Base-by-base conservation (phyloP, 2,113 vertebrate genomes). In the Ctenomys sociabilis region DNA sequence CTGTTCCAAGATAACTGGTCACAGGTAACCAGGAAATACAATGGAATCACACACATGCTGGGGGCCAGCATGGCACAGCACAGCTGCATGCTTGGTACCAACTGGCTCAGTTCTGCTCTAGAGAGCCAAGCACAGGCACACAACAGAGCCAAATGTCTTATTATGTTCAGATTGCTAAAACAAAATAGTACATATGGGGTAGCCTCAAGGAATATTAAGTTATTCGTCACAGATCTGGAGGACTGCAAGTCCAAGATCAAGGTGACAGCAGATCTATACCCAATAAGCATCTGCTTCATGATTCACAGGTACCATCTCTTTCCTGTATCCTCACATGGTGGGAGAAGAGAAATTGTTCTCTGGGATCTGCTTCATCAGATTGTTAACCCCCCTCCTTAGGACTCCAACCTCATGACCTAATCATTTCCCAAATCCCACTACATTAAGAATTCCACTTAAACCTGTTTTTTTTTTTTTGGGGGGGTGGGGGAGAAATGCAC, bases 101-200 rank as follows among this genome's bases (percentile, higher is more conserved):
- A 26, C 0, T 54, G 78, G 54, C 83, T 93, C 45, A 3, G 3
- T 43, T 49, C 52, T 43, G 37, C 45, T 49, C 26, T 10, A 64
- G 16, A 43, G 6, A 12, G 13, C 24, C 30, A 86, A 43, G 7
- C 14, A 32, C 26, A 95, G 63, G 78, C 37, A 59, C 1, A 3
- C 0, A 11, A 73, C 1, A 0, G 66, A 35, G n/a, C 30, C 13
- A 7, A 7, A 64, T 14, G 22, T 49, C 45, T 43, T 52, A 40
- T 54, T 43, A 43, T 49, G 14, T 54, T 63, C 1, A 8, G 64
- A 22, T 43, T 83, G 35, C 64, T 63, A 24, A 2, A 72, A 59
- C 64, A 85, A 92, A 84, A 92, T 54, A 66, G 37, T 32, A 75
- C 2, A 59, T 21, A 17, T 32, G 35, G 22, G 9, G 37, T n/a